Evolutionary conservation across 2,113 vertebrate species (phyloP).

Genomic region (Oxyruncus cristatus): DNA sequence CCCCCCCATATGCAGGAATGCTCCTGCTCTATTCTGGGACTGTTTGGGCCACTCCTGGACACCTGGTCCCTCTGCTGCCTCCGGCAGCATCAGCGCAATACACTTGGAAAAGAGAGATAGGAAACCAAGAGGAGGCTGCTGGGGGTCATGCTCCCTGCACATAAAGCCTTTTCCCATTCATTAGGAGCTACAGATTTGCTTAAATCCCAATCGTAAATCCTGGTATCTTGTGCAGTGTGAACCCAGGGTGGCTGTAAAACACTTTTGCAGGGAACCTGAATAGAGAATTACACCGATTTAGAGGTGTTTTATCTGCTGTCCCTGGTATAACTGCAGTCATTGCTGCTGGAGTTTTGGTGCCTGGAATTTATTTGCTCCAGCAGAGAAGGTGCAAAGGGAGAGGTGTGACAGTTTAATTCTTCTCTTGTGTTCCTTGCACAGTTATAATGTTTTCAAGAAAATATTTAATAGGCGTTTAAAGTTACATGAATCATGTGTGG

Average conservation of each 20-base stretch:
- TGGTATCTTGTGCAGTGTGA: background rate
- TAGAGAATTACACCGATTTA: slow-evolving; percentile 36
- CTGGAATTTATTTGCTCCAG: slow-evolving; percentile 55
- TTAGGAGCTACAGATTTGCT: slow-evolving; percentile 22
- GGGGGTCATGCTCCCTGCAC: background rate
- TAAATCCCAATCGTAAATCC: background rate
- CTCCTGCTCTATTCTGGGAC: background rate
- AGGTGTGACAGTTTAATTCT: slow-evolving; percentile 57
- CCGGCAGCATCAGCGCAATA: background rate
- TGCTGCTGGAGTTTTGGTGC: slow-evolving; percentile 2
- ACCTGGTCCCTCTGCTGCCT: background rate
- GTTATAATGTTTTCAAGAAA: slow-evolving; percentile 17
- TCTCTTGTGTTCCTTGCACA: slow-evolving; percentile 10
- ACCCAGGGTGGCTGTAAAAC: slow-evolving; percentile 30
- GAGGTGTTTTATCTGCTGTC: slow-evolving; percentile 55
- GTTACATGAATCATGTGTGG: background rate
- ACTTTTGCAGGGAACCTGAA: slow-evolving; percentile 28
- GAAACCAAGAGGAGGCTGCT: background rate
- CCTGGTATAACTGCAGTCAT: background rate
- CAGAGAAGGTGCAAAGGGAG: slow-evolving; percentile 51
- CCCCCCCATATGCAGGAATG: background rate
- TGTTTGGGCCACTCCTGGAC: background rate
- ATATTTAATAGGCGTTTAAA: background rate
- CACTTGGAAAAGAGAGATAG: background rate
- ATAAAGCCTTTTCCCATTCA: background rate